Evolutionary conservation across 2,113 vertebrate genomes (phyloP).

Genomic region (Rutilus rutilus): DNA sequence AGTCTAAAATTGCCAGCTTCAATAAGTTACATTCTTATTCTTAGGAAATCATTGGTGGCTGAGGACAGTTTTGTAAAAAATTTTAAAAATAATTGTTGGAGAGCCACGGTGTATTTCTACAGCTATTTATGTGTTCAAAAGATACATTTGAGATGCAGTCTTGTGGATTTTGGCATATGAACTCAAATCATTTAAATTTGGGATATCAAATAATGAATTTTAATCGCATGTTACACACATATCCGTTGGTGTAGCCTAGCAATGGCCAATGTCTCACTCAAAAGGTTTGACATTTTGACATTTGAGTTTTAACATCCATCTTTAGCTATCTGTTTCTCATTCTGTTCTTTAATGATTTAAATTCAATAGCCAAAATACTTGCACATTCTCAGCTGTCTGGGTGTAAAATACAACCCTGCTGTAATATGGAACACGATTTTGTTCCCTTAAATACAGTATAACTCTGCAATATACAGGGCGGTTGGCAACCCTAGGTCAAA

Average conservation of each 20-base stretch:
- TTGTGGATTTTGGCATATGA: too few relatives aligned
- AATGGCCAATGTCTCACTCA: neutral
- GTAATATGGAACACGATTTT: neutral
- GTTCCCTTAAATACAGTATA: neutral
- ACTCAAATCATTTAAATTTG: too few relatives aligned
- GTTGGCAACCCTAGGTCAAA: neutral
- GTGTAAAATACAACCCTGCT: neutral
- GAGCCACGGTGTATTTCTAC: too few relatives aligned
- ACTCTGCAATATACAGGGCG: neutral
- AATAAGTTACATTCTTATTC: neutral
- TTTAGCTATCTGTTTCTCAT: conserved; percentile 14
- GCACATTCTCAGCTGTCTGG: neutral
- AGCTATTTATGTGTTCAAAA: too few relatives aligned
- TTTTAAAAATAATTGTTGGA: too few relatives aligned
- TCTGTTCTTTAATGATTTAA: conserved; percentile 1
- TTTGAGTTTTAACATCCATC: conserved; percentile 18
- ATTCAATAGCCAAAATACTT: neutral
- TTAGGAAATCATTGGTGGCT: neutral
- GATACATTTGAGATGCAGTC: too few relatives aligned
- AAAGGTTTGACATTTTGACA: too few relatives aligned
- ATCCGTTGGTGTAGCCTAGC: neutral
- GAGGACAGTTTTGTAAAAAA: neutral
- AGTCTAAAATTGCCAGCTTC: neutral
- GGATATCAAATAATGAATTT: neutral
- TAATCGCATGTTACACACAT: neutral